Evolutionary conservation across 2,888 invertebrate species (phyloP).

Genomic region (Erynnis tages): DNA sequence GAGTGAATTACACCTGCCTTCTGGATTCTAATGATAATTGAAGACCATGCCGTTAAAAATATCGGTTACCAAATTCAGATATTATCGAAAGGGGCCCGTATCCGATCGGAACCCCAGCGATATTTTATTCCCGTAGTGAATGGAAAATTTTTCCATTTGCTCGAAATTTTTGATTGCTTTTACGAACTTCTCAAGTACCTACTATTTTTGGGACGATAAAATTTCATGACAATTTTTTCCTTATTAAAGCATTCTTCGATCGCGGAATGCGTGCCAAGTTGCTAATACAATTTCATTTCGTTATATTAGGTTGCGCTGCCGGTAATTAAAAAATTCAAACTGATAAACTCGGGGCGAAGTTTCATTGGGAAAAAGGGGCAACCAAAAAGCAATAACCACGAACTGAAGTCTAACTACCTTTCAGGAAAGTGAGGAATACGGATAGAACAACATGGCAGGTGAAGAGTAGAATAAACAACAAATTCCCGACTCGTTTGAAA

Average conservation of each 20-base stretch:
- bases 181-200: slow-evolving; percentile 43
- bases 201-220: slow-evolving; percentile 30
- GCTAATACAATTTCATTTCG: no score
- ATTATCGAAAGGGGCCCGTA: slow-evolving; percentile 48
- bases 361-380: slow-evolving; percentile 1
- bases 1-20: slow-evolving; percentile 51
- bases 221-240: slow-evolving; percentile 34
- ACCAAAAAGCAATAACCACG: slow-evolving; percentile 15
- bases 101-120: slow-evolving; percentile 36
- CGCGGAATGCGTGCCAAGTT: background rate
- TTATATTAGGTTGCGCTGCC: background rate
- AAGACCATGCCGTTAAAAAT: slow-evolving; percentile 66
- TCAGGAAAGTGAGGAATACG: slow-evolving; percentile 21
- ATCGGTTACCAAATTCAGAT: slow-evolving; percentile 67
- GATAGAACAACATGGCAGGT: slow-evolving; percentile 32
- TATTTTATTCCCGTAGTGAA: slow-evolving; percentile 44
- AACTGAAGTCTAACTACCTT: slow-evolving; percentile 19
- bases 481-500: slow-evolving; percentile 33
- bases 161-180: slow-evolving; percentile 45
- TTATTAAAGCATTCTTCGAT: slow-evolving; percentile 19
- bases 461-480: slow-evolving; percentile 34
- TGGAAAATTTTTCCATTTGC: slow-evolving; percentile 39
- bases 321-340: slow-evolving; percentile 15
- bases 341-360: background rate
- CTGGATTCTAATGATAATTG: slow-evolving; percentile 74